A percentile compares a stretch with the other conserved stretches of the same genome.
phyloP scores from a whole-genome alignment of 2,113 vertebrate genomes.

The Myrmecophaga tridactyla region DNA sequence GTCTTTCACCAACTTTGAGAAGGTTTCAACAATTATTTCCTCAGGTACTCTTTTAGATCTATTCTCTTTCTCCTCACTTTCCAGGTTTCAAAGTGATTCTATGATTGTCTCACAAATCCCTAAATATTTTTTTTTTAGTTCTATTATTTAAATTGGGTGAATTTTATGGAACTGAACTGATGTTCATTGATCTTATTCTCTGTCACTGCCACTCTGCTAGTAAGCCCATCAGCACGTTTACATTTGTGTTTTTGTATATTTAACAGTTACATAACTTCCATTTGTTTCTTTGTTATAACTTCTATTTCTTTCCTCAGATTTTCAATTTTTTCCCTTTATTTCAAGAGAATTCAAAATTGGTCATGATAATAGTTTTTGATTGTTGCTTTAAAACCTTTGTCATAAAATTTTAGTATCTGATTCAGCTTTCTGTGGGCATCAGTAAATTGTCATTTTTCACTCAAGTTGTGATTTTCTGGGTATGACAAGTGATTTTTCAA shows the following conservation, averaged over 20 bases:
- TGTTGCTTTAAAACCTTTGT: not conserved
- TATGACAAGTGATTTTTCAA: not conserved
- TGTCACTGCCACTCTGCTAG: not conserved
- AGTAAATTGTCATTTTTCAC: not conserved
- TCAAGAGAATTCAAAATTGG: slow-evolving; percentile 3
- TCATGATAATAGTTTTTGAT: not conserved
- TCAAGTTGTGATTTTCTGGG: not conserved
- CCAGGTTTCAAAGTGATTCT: not conserved
- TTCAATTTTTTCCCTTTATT: not conserved
- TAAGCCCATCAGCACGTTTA: not conserved
- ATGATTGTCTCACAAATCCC: not conserved
- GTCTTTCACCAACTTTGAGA: not conserved
- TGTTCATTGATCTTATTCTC: not conserved
- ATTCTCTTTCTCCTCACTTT: not conserved
- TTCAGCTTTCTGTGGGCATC: not conserved
- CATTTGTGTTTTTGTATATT: not conserved
- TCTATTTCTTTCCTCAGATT: not conserved
- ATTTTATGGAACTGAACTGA: not conserved
- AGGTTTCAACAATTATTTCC: not conserved
- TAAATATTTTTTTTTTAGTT: not conserved
- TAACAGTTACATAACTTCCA: not conserved
- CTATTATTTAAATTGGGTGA: not conserved
- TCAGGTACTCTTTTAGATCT: not conserved
- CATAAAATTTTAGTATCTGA: not conserved
- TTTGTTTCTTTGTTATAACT: not conserved